Base-by-base conservation (phyloP, 2,888 invertebrate genomes). In the Lepidocyrtoides sp. region DNA sequence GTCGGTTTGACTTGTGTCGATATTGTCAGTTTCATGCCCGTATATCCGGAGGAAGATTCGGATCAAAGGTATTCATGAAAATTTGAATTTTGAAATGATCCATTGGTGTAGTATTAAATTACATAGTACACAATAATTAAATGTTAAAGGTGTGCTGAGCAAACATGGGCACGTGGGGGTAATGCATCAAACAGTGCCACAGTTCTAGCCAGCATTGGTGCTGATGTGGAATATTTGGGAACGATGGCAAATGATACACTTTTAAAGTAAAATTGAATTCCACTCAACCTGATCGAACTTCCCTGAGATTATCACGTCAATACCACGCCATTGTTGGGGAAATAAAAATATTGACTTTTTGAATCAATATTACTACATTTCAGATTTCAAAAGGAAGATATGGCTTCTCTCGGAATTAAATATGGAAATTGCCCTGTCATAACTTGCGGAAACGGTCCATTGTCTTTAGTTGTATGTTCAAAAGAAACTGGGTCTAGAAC, bases 101-200 rank as follows among this genome's bases (percentile, higher is more conserved):
- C n/a, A n/a, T n/a, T n/a, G n/a, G n/a, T n/a, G n/a, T n/a, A n/a
- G n/a, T n/a, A n/a, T n/a, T n/a, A n/a, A n/a, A n/a, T n/a, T n/a
- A n/a, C n/a, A n/a, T n/a, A n/a, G n/a, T n/a, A n/a, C n/a, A n/a
- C n/a, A n/a, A n/a, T n/a, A n/a, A n/a, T 7, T 3, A n/a, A 5
- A 17, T n/a, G n/a, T 51, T 94, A 3, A 94, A 96, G 96, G 92
- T 96, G 96, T 91, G 93, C 95, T 0, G 95, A 95, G 29, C 96
- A 96, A 90, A 95, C 95, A 89, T 97, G 96, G 96, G 96, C 96
- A 94, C 95, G 97, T 92, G 97, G 97, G 26, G 97, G 97, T 3
- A 97, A 97, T 95, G 97, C 97, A 8, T 96, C 97, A 4, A 97
- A 97, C 95, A 96, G 96, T 89, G 96, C 96, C 92, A 96, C 97